phyloP scores from a whole-genome alignment of 2,797 vertebrate genomes.

The Sebastiscus tertius region DNA sequence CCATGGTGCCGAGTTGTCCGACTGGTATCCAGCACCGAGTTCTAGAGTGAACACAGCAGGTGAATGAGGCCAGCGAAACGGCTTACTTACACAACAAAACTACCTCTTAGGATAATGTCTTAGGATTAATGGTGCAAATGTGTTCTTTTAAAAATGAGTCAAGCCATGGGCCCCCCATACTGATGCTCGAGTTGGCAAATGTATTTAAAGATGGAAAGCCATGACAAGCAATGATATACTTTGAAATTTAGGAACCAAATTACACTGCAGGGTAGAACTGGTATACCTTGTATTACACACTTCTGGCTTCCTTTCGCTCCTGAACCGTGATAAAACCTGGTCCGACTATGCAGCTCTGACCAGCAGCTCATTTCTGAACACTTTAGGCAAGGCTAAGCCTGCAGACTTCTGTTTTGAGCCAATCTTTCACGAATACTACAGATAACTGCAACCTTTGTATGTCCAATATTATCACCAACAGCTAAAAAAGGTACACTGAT shows the following conservation, averaged over 20 bases:
- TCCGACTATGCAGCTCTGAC: slow-evolving; percentile 34
- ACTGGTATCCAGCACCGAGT: slow-evolving; percentile 96
- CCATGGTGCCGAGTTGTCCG: slow-evolving; percentile 96
- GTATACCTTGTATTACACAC: slow-evolving; percentile 19
- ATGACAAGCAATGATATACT: slow-evolving; percentile 83
- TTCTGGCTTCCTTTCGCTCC: slow-evolving; percentile 41
- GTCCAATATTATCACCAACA: slow-evolving; percentile 53
- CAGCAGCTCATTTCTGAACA: slow-evolving; percentile 26
- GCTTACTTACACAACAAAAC: slow-evolving; percentile 13
- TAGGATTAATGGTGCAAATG: slow-evolving; percentile 76
- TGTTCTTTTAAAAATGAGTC: slow-evolving; percentile 77
- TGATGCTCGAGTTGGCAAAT: slow-evolving; percentile 81
- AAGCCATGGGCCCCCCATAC: slow-evolving; percentile 77
- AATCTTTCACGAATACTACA: slow-evolving; percentile 48
- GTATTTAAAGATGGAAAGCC: slow-evolving; percentile 84
- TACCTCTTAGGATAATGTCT: slow-evolving; percentile 47
- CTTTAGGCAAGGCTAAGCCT: slow-evolving; percentile 30
- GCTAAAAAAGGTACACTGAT: slow-evolving; percentile 60
- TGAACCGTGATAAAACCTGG: slow-evolving; percentile 34
- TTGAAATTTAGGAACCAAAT: slow-evolving; percentile 70
- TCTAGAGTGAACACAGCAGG: slow-evolving; percentile 87
- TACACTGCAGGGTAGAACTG: slow-evolving; percentile 51
- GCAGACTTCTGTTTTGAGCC: slow-evolving; percentile 37
- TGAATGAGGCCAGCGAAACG: slow-evolving; percentile 52
- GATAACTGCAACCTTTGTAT: slow-evolving; percentile 41